phyloP scores from a whole-genome alignment of 1,140 invertebrate genomes.

The Drosophila truncata region DNA sequence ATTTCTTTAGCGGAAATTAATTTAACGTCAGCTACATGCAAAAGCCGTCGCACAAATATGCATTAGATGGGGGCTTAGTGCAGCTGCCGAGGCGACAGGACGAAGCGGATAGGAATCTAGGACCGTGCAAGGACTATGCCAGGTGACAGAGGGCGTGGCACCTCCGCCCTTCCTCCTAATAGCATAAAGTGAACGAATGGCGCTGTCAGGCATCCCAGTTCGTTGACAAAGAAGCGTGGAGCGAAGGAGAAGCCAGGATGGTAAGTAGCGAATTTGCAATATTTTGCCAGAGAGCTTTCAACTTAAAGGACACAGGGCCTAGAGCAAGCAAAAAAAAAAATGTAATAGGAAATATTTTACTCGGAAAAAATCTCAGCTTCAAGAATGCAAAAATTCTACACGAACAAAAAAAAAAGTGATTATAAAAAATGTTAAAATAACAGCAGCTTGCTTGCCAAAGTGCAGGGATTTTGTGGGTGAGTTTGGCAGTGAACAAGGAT shows the following conservation, averaged over 20 bases:
- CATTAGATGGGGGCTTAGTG: slow-evolving; percentile 73
- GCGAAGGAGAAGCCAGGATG: slow-evolving; percentile 17
- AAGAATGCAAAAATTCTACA: slow-evolving; percentile 22
- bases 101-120: slow-evolving; percentile 45
- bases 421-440: slow-evolving; percentile 56
- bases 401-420: slow-evolving; percentile 8
- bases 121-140: slow-evolving; percentile 28
- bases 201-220: slow-evolving; percentile 39
- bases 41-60: slow-evolving; percentile 74
- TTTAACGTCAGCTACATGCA: slow-evolving; percentile 75
- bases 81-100: slow-evolving; percentile 35
- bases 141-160: slow-evolving; percentile 24
- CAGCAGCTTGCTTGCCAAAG: slow-evolving; percentile 49
- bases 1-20: slow-evolving; percentile 78
- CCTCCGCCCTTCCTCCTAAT: not conserved
- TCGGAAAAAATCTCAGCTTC: slow-evolving; percentile 25
- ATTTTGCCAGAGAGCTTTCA: slow-evolving; percentile 28
- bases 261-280: slow-evolving; percentile 60
- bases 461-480: slow-evolving; percentile 57
- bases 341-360: slow-evolving; percentile 69
- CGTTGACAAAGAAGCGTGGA: slow-evolving; percentile 56
- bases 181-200: slow-evolving; percentile 33
- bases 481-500: slow-evolving; percentile 7
- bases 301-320: slow-evolving; percentile 31
- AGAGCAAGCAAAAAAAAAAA: slow-evolving; percentile 52